phyloP scores from a whole-genome alignment of 1,140 invertebrate genomes.

The Bombus picipes region DNA sequence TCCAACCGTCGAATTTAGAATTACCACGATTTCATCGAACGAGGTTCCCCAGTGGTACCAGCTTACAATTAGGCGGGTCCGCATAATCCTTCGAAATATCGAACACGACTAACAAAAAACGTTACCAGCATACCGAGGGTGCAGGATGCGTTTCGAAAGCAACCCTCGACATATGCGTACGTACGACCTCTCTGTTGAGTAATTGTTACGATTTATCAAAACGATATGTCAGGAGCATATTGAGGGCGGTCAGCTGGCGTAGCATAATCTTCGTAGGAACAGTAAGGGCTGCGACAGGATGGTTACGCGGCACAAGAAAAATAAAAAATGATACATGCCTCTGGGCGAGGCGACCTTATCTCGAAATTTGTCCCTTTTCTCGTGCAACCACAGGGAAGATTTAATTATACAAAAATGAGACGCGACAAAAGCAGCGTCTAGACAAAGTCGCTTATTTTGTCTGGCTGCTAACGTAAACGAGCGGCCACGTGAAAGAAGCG shows the following conservation, averaged over 20 bases:
- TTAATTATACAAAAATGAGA: slow-evolving; percentile 28
- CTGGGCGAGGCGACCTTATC: background rate
- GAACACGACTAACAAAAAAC: slow-evolving; percentile 63
- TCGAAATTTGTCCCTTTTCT: background rate
- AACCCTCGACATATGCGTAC: slow-evolving; percentile 69
- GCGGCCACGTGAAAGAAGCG: background rate
- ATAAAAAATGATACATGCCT: background rate
- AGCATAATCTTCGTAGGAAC: slow-evolving; percentile 58
- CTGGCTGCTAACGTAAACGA: background rate
- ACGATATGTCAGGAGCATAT: slow-evolving; percentile 72
- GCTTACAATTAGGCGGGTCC: slow-evolving; percentile 66
- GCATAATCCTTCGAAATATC: slow-evolving; percentile 59
- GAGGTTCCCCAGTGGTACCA: slow-evolving; percentile 16
- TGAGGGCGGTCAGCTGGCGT: slow-evolving; percentile 65
- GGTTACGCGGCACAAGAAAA: background rate
- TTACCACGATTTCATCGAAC: background rate
- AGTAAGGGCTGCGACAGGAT: slow-evolving; percentile 16
- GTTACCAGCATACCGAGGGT: slow-evolving; percentile 52
- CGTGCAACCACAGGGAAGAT: background rate
- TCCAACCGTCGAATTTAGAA: background rate
- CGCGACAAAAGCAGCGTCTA: background rate
- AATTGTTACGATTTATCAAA: slow-evolving; percentile 78
- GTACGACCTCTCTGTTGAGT: slow-evolving; percentile 55
- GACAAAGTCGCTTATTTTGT: background rate
- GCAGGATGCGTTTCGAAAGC: slow-evolving; percentile 36